A percentile compares a stretch with the other conserved stretches of the same genome.
Evolutionary conservation across 2,888 invertebrate species (phyloP).

Genomic region (Cryptus viduatorius): DNA sequence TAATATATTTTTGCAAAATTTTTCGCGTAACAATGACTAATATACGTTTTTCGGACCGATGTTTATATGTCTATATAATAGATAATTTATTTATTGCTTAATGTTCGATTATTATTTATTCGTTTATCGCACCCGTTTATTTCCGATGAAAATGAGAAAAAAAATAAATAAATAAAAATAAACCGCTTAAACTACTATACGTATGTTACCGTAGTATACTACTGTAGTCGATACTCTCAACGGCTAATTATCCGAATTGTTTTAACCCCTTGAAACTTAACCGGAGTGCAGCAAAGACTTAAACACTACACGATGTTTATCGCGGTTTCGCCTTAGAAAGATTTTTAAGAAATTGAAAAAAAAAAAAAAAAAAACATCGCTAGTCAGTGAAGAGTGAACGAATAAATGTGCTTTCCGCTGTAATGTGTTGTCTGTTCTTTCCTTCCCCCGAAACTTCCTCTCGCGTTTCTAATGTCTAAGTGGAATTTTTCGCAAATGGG

Average conservation of each 20-base stretch:
- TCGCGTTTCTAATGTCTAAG: background rate
- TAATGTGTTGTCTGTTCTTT: constrained; percentile 36
- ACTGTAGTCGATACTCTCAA: background rate
- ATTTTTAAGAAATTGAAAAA: constrained; percentile 68
- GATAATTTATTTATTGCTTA: constrained; percentile 47
- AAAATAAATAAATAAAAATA: constrained; percentile 17
- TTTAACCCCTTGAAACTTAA: constrained; percentile 47
- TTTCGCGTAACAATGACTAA: constrained; percentile 21
- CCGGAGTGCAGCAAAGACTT: constrained; percentile 58
- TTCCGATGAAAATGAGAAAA: background rate
- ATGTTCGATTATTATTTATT: constrained; percentile 54
- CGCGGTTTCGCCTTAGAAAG: constrained; percentile 56
- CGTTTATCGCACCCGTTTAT: constrained; percentile 21
- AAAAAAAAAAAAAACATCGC: constrained; percentile 17
- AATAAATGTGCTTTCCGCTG: constrained; percentile 70
- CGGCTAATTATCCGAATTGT: constrained; percentile 7
- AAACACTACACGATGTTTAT: constrained; percentile 49
- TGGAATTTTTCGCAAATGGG: constrained; percentile 14
- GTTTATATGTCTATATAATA: background rate
- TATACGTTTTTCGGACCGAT: constrained; percentile 6
- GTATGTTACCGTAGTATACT: background rate
- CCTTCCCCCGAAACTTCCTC: background rate
- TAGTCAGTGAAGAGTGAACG: constrained; percentile 69
- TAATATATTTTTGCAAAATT: constrained; percentile 58
- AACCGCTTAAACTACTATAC: constrained; percentile 23